Evolutionary conservation across 2,113 vertebrate species (phyloP).

Genomic region (Pelecanus crispus): DNA sequence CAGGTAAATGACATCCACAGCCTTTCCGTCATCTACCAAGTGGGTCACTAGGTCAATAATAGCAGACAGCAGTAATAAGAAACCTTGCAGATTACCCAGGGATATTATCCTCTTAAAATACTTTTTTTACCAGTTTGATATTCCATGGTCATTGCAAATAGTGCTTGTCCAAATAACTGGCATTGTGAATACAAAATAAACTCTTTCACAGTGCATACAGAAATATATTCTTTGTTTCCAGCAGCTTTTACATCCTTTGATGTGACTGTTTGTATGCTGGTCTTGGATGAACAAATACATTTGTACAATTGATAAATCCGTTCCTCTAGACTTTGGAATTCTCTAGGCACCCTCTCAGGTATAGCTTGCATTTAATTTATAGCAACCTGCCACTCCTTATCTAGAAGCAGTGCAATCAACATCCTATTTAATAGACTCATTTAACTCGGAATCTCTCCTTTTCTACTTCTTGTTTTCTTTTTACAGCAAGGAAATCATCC

Average conservation of each 20-base stretch:
- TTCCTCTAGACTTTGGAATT: conserved; percentile 19
- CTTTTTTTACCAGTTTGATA: neutral
- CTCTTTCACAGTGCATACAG: neutral
- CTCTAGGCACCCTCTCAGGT: neutral
- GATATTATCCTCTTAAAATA: neutral
- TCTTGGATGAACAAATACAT: neutral
- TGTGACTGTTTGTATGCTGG: neutral
- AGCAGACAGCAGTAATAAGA: neutral
- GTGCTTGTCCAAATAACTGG: neutral
- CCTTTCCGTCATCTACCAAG: no score
- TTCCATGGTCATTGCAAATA: neutral
- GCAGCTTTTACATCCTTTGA: neutral
- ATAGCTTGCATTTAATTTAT: conserved; percentile 49
- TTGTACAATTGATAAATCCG: conserved; percentile 27
- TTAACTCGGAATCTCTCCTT: conserved; percentile 48
- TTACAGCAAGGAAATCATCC: conserved; percentile 16
- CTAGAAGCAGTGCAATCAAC: conserved; percentile 28
- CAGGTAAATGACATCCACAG: no score
- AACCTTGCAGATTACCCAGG: neutral
- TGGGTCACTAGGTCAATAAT: no score
- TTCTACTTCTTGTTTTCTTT: conserved; percentile 46
- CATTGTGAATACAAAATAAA: neutral
- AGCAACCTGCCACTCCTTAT: conserved; percentile 45
- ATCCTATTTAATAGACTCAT: conserved; percentile 54
- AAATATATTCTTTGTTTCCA: neutral